Evolutionary conservation across 2,797 vertebrate genomes (phyloP).

Genomic region (Merluccius polli): DNA sequence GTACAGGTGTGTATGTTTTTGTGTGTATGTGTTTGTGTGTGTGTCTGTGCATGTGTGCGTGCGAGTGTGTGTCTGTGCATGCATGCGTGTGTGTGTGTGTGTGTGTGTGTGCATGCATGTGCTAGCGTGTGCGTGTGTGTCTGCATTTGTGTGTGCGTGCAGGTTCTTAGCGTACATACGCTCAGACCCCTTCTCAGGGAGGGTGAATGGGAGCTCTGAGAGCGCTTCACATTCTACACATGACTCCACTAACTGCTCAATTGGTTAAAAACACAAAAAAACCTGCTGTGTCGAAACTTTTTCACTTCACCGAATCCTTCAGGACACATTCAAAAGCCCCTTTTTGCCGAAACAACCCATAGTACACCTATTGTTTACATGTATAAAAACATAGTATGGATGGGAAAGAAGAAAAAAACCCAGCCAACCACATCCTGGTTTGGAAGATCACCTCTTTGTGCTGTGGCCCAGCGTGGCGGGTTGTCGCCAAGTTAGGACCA

Average conservation of each 20-base stretch:
- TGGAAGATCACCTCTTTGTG: slow-evolving; percentile 54
- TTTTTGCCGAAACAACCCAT: slow-evolving; percentile 47
- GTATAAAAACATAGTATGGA: slow-evolving; percentile 6
- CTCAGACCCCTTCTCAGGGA: slow-evolving; percentile 23
- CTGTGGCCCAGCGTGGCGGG: slow-evolving; percentile 45
- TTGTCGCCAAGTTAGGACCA: slow-evolving; percentile 68
- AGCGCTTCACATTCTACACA: slow-evolving; percentile 42
- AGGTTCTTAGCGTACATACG: slow-evolving; percentile 47
- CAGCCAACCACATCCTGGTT: slow-evolving; percentile 25
- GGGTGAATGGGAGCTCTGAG: slow-evolving; percentile 1
- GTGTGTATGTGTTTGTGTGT: background rate
- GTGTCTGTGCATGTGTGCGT: background rate
- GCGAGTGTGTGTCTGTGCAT: no score
- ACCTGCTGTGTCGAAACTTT: slow-evolving; percentile 47
- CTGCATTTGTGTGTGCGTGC: background rate
- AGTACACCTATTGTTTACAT: slow-evolving; percentile 45
- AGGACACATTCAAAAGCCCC: slow-evolving; percentile 37
- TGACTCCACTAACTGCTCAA: slow-evolving; percentile 65
- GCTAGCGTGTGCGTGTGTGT: background rate
- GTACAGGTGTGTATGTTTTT: background rate
- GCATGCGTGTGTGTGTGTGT: background rate
- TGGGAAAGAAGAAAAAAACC: slow-evolving; percentile 26
- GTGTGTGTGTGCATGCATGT: background rate
- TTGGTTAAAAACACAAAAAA: slow-evolving; percentile 50
- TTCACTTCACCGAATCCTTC: slow-evolving; percentile 41